Evolutionary conservation across 2,797 vertebrate genomes (phyloP).

Genomic region (Morus bassanus): DNA sequence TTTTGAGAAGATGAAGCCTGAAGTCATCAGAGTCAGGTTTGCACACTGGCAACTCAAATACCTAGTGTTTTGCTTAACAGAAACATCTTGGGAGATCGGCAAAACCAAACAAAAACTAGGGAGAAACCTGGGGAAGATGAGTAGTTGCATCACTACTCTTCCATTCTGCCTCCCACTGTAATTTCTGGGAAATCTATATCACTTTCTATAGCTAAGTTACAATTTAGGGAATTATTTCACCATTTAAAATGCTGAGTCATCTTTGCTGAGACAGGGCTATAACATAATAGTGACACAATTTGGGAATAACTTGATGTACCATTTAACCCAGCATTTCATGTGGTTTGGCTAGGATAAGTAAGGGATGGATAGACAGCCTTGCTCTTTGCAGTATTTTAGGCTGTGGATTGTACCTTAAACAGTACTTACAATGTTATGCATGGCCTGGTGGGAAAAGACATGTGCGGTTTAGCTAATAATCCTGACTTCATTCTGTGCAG

Average conservation of each 20-base stretch:
- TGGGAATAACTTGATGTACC: background rate
- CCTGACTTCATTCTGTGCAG: background rate
- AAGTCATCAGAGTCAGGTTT: background rate
- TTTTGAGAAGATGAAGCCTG: background rate
- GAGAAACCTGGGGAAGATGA: background rate
- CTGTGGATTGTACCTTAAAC: background rate
- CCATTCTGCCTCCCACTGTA: background rate
- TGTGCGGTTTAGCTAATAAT: background rate
- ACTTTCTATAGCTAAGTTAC: background rate
- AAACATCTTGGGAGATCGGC: background rate
- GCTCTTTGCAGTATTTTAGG: background rate
- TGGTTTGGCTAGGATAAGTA: background rate
- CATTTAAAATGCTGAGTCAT: background rate
- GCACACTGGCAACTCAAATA: background rate
- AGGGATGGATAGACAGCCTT: background rate
- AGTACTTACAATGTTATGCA: background rate
- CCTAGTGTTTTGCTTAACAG: background rate
- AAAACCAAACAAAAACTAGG: background rate
- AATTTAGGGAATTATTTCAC: conserved; percentile 8
- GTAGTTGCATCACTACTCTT: background rate
- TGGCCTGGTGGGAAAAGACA: background rate
- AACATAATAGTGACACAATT: background rate
- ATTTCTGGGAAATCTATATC: background rate
- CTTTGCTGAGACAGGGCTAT: background rate
- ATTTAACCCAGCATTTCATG: background rate